Evolutionary conservation across 2,113 vertebrate genomes (phyloP), one percentile per base, ranked within the genome.

Genomic region (Lates calcarifer): DNA sequence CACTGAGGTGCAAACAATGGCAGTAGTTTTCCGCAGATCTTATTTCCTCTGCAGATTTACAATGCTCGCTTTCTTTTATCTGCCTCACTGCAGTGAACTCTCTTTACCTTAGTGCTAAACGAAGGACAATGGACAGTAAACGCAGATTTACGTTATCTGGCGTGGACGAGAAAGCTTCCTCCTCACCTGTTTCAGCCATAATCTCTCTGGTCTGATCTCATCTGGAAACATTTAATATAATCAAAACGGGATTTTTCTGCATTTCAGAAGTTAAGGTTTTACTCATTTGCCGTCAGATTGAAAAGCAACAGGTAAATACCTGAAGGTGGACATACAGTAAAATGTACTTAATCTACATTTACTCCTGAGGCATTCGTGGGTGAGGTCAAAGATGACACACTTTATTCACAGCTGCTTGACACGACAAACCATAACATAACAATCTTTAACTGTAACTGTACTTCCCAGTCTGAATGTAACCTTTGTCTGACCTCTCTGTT

Each of bases 41-140:
- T 53, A 56, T 70, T 78, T 85, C 74, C 74, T 86, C 69, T 17
- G 10, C 15, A 33, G 53, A 64, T n/a, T 77, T 33, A 81, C 83
- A 88, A 47, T 66, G 71, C 55, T 41, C 29, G 10, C 65, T 84
- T 85, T 90, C 55, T 75, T 84, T 15, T 6, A 1, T n/a, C 26
- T 10, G 45, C 11, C n/a, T 33, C 63, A 10, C 41, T 63, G 43
- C 41, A 39, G 74, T 61, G 4, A 12, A 7, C 28, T 57, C 31
- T 15, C 39, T 64, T 39, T 9, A 14, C 49, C 60, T 22, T 22
- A 22, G 17, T 10, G 41, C 14, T 70, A 8, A 53, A 7, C 28
- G 22, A 22, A 13, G 15, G 14, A 83, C 77, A 87, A 81, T 70
- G 51, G 28, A 81, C 76, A 75, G 70, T 39, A 60, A 81, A 58